These are phyloP conservation scores for Mellilla xanthometata DNA, from an alignment of 2,888 invertebrate genomes.

Conservation along the genomic window DNA sequence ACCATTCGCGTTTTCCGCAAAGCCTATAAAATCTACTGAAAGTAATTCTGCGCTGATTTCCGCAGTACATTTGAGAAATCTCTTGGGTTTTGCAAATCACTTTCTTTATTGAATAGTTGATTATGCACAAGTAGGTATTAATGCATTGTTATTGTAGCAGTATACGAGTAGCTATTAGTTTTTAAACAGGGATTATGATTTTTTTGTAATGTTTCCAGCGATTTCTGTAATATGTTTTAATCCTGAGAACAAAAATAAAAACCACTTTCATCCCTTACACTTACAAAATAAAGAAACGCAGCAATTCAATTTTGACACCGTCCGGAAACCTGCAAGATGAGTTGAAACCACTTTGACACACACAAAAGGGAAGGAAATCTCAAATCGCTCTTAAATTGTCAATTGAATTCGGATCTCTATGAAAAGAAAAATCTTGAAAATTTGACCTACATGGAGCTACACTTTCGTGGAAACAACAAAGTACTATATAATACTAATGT, in stretches of 20 bases:
- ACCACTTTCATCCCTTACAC: neutral
- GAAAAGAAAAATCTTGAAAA: no score
- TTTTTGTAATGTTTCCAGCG: no score
- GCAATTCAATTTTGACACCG: constrained; percentile 1
- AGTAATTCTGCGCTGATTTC: constrained; percentile 26
- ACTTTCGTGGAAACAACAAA: no score
- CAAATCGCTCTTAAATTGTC: constrained; percentile 31
- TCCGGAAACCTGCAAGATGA: constrained; percentile 23
- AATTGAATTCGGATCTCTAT: constrained; percentile 42
- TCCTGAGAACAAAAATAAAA: neutral
- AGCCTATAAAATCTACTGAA: constrained; percentile 32
- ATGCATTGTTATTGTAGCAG: no score
- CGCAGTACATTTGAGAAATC: constrained; percentile 22
- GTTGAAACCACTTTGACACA: constrained; percentile 10
- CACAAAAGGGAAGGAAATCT: constrained; percentile 35
- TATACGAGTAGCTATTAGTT: no score
- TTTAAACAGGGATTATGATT: no score
- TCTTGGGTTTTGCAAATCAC: constrained; percentile 16
- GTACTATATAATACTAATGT: no score
- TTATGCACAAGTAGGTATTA: neutral
- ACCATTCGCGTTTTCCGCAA: constrained; percentile 36
- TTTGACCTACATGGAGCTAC: no score
- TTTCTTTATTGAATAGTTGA: constrained; percentile 13
- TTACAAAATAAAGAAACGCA: constrained; percentile 5
- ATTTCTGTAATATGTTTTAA: no score